phyloP scores from a whole-genome alignment of 2,888 invertebrate species.

The Melinopterus prodromus region DNA sequence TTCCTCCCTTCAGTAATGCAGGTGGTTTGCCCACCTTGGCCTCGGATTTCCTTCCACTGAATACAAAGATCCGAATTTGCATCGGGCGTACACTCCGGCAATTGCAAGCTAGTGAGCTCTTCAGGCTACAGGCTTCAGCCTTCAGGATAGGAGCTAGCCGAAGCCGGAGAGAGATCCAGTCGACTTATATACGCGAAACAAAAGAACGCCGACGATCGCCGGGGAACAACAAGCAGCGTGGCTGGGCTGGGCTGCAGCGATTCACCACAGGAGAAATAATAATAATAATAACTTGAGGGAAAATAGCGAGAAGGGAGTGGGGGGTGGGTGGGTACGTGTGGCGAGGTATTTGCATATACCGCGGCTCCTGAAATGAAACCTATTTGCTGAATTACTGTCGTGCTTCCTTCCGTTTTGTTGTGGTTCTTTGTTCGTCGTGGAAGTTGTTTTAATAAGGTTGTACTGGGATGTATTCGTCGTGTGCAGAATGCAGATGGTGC shows the following conservation, averaged over 20 bases:
- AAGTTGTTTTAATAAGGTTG: neutral
- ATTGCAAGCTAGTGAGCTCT: constrained; percentile 27
- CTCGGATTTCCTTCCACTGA: constrained; percentile 39
- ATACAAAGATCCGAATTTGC: constrained; percentile 44
- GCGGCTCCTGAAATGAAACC: constrained; percentile 11
- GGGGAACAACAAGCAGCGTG: neutral
- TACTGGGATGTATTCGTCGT: neutral
- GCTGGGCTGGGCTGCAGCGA: neutral
- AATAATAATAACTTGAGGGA: neutral
- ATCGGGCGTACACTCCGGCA: constrained; percentile 34
- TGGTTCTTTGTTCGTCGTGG: neutral
- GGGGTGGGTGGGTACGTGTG: neutral
- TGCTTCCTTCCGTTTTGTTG: neutral
- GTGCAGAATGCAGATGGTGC: constrained; percentile 33
- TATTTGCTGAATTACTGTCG: constrained; percentile 4
- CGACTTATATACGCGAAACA: neutral
- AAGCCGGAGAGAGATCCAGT: neutral
- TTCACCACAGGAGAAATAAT: neutral
- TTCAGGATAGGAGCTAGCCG: neutral
- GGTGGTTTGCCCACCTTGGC: constrained; percentile 14
- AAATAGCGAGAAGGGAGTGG: no score
- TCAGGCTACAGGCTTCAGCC: neutral
- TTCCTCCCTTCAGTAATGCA: neutral
- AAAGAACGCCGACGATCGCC: neutral
- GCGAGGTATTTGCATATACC: constrained; percentile 5